phyloP scores from a whole-genome alignment of 2,888 invertebrate species.

The Drosophila fungiperda region DNA sequence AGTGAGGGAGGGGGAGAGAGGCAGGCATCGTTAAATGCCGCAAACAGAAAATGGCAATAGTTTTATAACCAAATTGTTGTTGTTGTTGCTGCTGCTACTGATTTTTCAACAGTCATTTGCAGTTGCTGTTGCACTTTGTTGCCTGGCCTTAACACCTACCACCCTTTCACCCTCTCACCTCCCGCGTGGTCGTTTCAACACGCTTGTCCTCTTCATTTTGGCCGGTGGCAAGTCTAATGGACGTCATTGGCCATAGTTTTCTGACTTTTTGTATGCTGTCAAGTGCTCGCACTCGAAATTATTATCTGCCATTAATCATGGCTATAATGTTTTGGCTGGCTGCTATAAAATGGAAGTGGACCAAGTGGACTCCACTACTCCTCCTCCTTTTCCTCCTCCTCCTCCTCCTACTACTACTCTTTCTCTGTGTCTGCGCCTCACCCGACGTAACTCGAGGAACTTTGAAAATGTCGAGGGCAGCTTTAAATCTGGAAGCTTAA shows the following conservation, averaged over 20 bases:
- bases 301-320: slow-evolving; percentile 84
- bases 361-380: slow-evolving; percentile 56
- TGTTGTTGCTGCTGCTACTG: slow-evolving; percentile 34
- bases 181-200: background rate
- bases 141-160: slow-evolving; percentile 57
- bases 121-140: slow-evolving; percentile 72
- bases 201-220: slow-evolving; percentile 36
- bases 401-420: no score
- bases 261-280: slow-evolving; percentile 81
- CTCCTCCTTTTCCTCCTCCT: background rate
- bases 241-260: slow-evolving; percentile 80
- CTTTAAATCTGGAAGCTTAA: slow-evolving; percentile 37
- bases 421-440: background rate
- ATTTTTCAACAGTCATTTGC: slow-evolving; percentile 66
- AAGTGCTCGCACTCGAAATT: slow-evolving; percentile 80
- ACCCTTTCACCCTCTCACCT: background rate
- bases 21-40: slow-evolving; percentile 69
- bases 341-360: slow-evolving; percentile 74
- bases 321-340: slow-evolving; percentile 81
- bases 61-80: slow-evolving; percentile 50
- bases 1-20: background rate
- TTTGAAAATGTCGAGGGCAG: slow-evolving; percentile 53
- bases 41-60: slow-evolving; percentile 79
- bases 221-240: slow-evolving; percentile 66
- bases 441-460: slow-evolving; percentile 31